These are phyloP conservation scores for Cladorhizidae sp. DNA, from an alignment of 37 sponge, comb jelly and placozoan species.

Conservation along the genomic window DNA sequence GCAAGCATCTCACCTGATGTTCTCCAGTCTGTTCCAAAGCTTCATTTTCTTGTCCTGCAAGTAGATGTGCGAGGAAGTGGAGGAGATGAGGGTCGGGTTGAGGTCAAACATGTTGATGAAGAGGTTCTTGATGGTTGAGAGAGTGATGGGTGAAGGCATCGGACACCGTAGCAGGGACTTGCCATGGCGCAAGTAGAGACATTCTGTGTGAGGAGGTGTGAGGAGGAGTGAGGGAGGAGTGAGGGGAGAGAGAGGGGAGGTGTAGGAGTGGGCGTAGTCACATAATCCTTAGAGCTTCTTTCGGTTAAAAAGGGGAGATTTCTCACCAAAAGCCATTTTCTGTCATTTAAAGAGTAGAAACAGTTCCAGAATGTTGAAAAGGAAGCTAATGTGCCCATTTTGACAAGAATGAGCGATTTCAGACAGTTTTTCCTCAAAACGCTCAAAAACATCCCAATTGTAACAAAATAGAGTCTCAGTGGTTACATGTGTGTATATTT, in stretches of 20 bases:
- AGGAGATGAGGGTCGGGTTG: constrained; percentile 18
- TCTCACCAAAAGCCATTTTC: too few species aligned
- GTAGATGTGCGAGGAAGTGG: constrained; percentile 36
- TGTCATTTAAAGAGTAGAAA: too few species aligned
- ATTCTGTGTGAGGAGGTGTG: constrained; percentile 33
- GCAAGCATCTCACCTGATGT: constrained; percentile 27
- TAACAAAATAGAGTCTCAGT: too few species aligned
- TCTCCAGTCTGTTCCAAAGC: constrained; percentile 47
- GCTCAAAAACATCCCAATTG: too few species aligned
- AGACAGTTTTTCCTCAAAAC: too few species aligned
- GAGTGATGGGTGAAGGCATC: constrained; percentile 78
- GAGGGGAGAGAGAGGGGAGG: not conserved
- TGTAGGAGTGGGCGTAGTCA: too few species aligned
- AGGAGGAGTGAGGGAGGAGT: not conserved
- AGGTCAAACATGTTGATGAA: constrained; percentile 73
- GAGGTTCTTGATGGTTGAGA: constrained; percentile 70
- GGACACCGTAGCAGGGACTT: constrained; percentile 58
- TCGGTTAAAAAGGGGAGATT: too few species aligned
- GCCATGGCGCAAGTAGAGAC: constrained; percentile 64
- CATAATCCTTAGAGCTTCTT: too few species aligned
- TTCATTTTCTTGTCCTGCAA: constrained; percentile 31
- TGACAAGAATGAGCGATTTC: too few species aligned
- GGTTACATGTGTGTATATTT: too few species aligned
- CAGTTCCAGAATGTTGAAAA: too few species aligned
- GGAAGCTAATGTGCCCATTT: too few species aligned